Conservation (phyloP, 37 sponge, comb jelly and placozoan genomes). For the Chondrosia reniformis region DNA sequence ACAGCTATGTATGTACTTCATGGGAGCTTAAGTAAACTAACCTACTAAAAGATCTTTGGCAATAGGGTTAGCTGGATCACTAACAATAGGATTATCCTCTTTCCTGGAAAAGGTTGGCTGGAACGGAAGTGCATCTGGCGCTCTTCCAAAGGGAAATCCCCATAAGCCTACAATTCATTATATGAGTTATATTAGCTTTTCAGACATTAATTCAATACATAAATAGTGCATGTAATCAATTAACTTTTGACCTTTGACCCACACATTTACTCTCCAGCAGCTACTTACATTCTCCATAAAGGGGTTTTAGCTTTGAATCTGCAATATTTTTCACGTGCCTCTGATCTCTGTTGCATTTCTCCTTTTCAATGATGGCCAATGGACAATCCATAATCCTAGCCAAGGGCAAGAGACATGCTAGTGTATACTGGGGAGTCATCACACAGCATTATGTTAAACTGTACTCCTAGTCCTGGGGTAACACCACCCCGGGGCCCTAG, state of each 20-base stretch:
- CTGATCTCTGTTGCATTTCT: slow-evolving; percentile 2
- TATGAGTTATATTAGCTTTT: no score
- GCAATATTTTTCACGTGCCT: slow-evolving; percentile 44
- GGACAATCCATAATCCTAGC: slow-evolving; percentile 59
- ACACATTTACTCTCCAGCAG: no score
- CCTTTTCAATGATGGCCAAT: slow-evolving; percentile 27
- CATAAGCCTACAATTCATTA: slow-evolving; percentile 57
- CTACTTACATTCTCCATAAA: slow-evolving; percentile 68
- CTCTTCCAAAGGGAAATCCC: slow-evolving; percentile 70
- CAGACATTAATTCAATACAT: no score
- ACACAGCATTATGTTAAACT: no score
- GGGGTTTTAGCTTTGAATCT: slow-evolving; percentile 27
- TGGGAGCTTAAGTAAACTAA: slow-evolving; percentile 3
- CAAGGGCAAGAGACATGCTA: no score
- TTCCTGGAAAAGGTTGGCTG: not conserved
- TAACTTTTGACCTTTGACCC: no score
- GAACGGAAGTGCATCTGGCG: slow-evolving; percentile 21
- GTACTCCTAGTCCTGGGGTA: no score
- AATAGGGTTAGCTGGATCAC: slow-evolving; percentile 53
- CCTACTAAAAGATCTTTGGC: slow-evolving; percentile 64
- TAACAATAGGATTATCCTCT: slow-evolving; percentile 51
- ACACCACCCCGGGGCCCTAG: no score
- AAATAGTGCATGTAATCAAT: no score
- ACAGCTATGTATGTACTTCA: not conserved
- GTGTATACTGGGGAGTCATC: no score